These are phyloP conservation scores for Agelastica alni DNA, from an alignment of 2,888 invertebrate species.

Conservation along the genomic window DNA sequence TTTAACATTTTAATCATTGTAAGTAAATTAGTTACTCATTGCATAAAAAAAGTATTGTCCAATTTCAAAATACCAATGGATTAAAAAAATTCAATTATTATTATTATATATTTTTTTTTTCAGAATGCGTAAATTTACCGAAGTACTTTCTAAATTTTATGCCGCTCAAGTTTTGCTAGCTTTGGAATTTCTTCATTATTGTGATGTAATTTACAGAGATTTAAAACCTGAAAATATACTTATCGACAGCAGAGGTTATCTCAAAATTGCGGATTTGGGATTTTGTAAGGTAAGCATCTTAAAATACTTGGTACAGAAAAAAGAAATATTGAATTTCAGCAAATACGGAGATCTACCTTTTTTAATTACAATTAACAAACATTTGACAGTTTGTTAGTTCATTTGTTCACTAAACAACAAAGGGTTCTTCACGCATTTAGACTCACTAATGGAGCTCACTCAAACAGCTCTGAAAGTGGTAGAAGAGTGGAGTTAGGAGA, in stretches of 20 bases:
- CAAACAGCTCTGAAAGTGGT: too few relatives aligned
- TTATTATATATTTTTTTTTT: conserved; percentile 27
- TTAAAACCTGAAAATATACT: conserved; percentile 92
- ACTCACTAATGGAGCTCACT: too few relatives aligned
- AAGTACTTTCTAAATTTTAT: conserved; percentile 83
- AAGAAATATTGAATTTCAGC: background rate
- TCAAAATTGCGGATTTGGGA: conserved; percentile 93
- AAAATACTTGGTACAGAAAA: background rate
- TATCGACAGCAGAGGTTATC: conserved; percentile 76
- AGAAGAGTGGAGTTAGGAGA: too few relatives aligned
- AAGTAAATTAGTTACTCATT: too few relatives aligned
- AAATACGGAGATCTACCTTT: background rate
- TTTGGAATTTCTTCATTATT: conserved; percentile 88
- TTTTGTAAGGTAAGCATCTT: conserved; percentile 73
- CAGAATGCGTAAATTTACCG: conserved; percentile 64
- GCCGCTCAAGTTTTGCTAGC: conserved; percentile 87
- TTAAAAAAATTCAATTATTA: background rate
- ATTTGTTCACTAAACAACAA: too few relatives aligned
- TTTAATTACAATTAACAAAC: too few relatives aligned
- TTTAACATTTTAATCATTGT: too few relatives aligned
- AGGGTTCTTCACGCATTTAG: too few relatives aligned
- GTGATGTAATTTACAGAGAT: conserved; percentile 87
- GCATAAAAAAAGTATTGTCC: too few relatives aligned
- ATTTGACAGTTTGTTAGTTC: too few relatives aligned
- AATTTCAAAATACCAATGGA: too few relatives aligned